A percentile compares a stretch with the other conserved stretches of the same genome.
These are phyloP conservation scores for Nasua narica DNA, from an alignment of 2,797 vertebrate genomes.

Conservation along the genomic window DNA sequence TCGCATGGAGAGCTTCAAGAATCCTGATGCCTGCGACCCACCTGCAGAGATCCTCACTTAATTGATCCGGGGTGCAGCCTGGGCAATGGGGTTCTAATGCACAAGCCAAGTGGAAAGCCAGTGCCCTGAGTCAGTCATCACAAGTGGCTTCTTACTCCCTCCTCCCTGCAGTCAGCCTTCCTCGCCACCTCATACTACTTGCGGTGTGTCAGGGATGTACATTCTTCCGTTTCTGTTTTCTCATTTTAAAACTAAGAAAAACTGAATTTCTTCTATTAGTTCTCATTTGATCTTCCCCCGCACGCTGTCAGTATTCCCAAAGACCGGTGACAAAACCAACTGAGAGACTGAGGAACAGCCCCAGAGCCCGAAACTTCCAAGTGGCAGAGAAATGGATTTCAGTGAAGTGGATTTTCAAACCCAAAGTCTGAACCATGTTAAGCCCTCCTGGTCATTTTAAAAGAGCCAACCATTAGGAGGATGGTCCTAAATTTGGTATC, in stretches of 20 bases:
- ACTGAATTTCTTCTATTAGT: background rate
- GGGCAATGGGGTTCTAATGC: background rate
- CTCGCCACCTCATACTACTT: background rate
- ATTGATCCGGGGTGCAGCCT: background rate
- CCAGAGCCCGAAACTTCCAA: background rate
- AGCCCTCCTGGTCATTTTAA: background rate
- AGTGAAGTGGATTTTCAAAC: background rate
- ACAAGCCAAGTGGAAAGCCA: background rate
- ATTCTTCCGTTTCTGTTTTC: background rate
- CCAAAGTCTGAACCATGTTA: background rate
- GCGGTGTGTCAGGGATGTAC: background rate
- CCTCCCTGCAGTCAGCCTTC: background rate
- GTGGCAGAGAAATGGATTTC: background rate
- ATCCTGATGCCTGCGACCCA: background rate
- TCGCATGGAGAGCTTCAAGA: background rate
- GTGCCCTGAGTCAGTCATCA: background rate
- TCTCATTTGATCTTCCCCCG: background rate
- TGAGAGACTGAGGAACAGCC: background rate
- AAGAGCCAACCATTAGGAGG: background rate
- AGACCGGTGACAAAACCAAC: background rate
- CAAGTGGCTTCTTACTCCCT: background rate
- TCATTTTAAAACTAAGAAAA: constrained; percentile 12
- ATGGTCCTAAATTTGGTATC: background rate
- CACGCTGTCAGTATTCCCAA: background rate
- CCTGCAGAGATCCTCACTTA: background rate